A percentile compares a stretch with the other conserved stretches of the same genome.
phyloP scores from a whole-genome alignment of 2,113 vertebrate genomes.

The human region GRCh38 chr14:96834501-96835000 shows the following conservation, averaged over 20 bases:
- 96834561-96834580: accelerated
- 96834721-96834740: not conserved
- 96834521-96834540: not conserved
- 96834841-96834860: not conserved
- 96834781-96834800: not conserved
- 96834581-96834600: not conserved
- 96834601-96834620: not conserved
- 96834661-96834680: not conserved
- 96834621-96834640: not conserved
- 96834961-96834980: not conserved
- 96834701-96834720: not conserved
- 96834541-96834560: not conserved
- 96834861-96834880: not conserved
- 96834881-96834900: not conserved
- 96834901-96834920: not conserved
- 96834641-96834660: not conserved
- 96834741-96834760: not conserved
- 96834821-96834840: not conserved
- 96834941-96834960: not conserved
- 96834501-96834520: no score
- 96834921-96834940: not conserved
- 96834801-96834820: not conserved
- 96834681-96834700: not conserved
- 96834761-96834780: not conserved
- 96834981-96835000: not conserved